Percentiles rank a stretch among this genome's conserved stretches.
phyloP scores from a whole-genome alignment of 2,888 invertebrate species.

The Trachelus tabidus region DNA sequence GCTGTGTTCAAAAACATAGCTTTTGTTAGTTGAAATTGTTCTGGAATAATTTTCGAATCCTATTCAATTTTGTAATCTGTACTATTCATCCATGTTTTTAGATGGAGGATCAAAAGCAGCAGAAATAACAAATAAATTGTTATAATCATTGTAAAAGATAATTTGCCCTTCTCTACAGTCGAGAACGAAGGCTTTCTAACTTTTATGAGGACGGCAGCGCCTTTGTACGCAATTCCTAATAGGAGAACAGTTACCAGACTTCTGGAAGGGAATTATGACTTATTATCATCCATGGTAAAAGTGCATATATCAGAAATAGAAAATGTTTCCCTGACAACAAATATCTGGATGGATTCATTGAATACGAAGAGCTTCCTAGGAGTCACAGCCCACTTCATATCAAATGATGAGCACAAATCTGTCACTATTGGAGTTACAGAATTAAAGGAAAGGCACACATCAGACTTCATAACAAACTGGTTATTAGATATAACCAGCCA shows the following conservation, averaged over 20 bases:
- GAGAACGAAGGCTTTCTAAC: constrained; percentile 21
- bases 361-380: constrained; percentile 26
- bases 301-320: background rate
- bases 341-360: constrained; percentile 27
- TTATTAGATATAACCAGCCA: constrained; percentile 16
- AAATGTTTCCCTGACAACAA: constrained; percentile 22
- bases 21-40: too few species aligned
- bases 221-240: constrained; percentile 14
- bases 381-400: constrained; percentile 23
- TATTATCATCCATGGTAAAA: too few species aligned
- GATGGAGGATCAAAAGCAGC: constrained; percentile 5
- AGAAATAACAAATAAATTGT: background rate
- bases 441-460: constrained; percentile 29
- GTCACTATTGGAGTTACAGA: constrained; percentile 28
- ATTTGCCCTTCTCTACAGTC: constrained; percentile 12
- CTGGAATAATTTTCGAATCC: too few species aligned
- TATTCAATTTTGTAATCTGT: too few species aligned
- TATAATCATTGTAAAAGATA: constrained; percentile 19
- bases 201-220: constrained; percentile 15
- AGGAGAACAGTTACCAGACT: constrained; percentile 1
- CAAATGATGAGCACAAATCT: constrained; percentile 18
- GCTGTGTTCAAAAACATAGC: too few species aligned
- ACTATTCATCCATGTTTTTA: background rate
- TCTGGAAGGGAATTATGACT: too few species aligned
- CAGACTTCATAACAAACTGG: constrained; percentile 27